Evolutionary conservation across 1,140 invertebrate genomes (phyloP).

Genomic region (Trichoplusia ni): DNA sequence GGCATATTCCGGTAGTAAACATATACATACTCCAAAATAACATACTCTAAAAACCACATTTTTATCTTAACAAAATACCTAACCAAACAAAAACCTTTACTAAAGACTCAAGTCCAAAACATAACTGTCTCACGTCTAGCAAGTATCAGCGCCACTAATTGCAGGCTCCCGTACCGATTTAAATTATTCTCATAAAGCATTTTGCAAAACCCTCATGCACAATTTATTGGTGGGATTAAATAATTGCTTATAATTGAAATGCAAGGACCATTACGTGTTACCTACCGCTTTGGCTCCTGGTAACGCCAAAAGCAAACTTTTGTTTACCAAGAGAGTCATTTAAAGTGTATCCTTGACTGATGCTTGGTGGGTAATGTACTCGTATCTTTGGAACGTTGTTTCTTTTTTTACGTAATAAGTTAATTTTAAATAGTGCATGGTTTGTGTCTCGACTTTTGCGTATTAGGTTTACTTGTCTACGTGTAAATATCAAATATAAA

Average conservation of each 20-base stretch:
- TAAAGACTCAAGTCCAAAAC: not conserved
- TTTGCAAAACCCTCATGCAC: slow-evolving; percentile 29
- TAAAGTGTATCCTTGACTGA: slow-evolving; percentile 26
- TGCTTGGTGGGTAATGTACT: slow-evolving; percentile 19
- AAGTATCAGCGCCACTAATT: slow-evolving; percentile 30
- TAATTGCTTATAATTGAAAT: slow-evolving; percentile 43
- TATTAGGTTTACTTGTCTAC: too few species aligned
- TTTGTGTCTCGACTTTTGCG: too few species aligned
- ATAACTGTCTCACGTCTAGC: slow-evolving; percentile 10
- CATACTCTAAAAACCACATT: too few species aligned
- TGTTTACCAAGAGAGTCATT: slow-evolving; percentile 23
- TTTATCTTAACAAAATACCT: too few species aligned
- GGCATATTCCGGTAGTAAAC: too few species aligned
- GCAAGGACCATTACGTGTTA: slow-evolving; percentile 30
- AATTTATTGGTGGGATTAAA: slow-evolving; percentile 46
- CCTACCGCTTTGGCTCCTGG: slow-evolving; percentile 18
- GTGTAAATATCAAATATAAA: too few species aligned
- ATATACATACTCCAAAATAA: too few species aligned
- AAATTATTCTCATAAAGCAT: slow-evolving; percentile 37
- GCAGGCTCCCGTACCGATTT: slow-evolving; percentile 37
- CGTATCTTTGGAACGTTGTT: not conserved
- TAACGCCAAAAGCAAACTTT: slow-evolving; percentile 35
- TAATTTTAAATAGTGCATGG: too few species aligned
- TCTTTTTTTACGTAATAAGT: slow-evolving; percentile 10
- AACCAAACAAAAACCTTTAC: slow-evolving; percentile 5